Base-by-base conservation (phyloP, 2,797 vertebrate genomes). In the Etheostoma nigrum region DNA sequence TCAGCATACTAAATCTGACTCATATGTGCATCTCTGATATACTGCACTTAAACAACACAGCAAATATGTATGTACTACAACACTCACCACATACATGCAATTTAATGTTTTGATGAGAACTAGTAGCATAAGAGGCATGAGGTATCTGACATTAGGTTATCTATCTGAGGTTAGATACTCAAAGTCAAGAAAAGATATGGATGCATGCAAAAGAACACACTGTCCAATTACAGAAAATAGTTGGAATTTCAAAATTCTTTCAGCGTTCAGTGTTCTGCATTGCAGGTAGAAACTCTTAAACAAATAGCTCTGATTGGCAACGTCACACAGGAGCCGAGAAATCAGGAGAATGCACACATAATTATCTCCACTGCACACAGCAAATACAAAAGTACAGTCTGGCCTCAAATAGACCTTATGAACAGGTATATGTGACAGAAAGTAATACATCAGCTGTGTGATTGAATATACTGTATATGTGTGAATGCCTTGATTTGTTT, bases 1-100 rank as follows among this genome's bases (percentile, higher is more conserved):
- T 47, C 72, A 58, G 86, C 66, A 90, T 79, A 67, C 67, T 82
- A 74, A 86, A 71, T 27, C 13, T 44, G 57, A 72, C n/a, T n/a
- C 3, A 1, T 30, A 40, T 9, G 11, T 60, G 78, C 16, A 15
- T 58, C 30, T 69, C n/a, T 14, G 19, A 12, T 40, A 54, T 23
- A 6, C 2, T 15, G 2, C n/a, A 27, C 19, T 36, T 44, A 30
- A 48, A 52, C 9, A 4, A 54, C 30, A 2, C 23, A 19, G 42
- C 18, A 5, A 40, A 61, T 0, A 52, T 10, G 4, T 10, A 12
- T 61, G 53, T 23, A 30, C 16, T 14, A 11, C 36, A 54, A 3
- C 12, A 21, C 23, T 48, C 4, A 51, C 9, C n/a, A 18, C 42
- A 47, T 7, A 45, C 6, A n/a, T 40, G n/a, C 8, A 42, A 23